Evolutionary conservation across 2,113 vertebrate species (phyloP).

Genomic region (Tympanuchus pallidicinctus): DNA sequence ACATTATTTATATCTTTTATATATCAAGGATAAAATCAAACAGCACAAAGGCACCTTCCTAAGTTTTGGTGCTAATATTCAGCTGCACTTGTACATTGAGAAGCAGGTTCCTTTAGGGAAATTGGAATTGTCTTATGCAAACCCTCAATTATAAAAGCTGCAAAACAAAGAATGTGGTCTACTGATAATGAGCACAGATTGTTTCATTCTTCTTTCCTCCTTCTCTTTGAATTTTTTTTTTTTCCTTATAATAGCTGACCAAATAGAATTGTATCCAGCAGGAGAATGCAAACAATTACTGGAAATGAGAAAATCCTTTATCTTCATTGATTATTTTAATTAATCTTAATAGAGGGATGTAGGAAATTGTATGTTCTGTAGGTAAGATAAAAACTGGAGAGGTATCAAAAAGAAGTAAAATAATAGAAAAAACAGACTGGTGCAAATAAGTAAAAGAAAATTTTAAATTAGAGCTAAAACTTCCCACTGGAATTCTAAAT

Average conservation of each 20-base stretch:
- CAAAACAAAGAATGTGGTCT: background rate
- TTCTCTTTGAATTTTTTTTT: background rate
- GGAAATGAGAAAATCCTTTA: background rate
- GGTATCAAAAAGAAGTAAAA: background rate
- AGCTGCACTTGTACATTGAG: background rate
- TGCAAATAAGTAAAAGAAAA: background rate
- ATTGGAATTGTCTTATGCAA: background rate
- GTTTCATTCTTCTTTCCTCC: background rate
- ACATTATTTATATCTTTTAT: no score
- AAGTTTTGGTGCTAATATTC: background rate
- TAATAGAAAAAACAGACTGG: background rate
- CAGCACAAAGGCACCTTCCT: background rate
- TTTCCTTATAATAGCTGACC: background rate
- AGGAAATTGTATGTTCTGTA: background rate
- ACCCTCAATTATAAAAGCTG: background rate
- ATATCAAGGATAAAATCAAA: background rate
- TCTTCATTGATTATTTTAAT: slow-evolving; percentile 1
- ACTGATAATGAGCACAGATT: background rate
- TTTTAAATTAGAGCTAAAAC: background rate
- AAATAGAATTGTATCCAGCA: background rate
- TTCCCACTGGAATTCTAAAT: slow-evolving; percentile 1
- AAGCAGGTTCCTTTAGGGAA: background rate
- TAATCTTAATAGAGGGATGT: slow-evolving; percentile 10
- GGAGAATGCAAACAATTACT: background rate
- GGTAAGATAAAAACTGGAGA: background rate